Conservation (phyloP, 2,888 invertebrate genomes). For the Hermodice carunculata region DNA sequence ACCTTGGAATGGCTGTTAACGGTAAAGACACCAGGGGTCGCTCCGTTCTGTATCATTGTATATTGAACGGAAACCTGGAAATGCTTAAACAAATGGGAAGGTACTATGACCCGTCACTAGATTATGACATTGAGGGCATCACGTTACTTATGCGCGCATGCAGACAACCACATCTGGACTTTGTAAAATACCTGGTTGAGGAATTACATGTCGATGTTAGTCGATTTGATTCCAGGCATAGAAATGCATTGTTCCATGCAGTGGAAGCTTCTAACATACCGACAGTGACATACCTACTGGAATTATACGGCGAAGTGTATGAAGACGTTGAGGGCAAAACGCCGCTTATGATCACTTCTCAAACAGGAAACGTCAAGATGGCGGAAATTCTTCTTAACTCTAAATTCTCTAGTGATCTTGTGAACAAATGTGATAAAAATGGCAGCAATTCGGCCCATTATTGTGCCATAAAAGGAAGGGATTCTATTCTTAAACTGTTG, state of each 20-base stretch:
- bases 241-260: slow-evolving; percentile 41
- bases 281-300: slow-evolving; percentile 31
- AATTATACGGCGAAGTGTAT: slow-evolving; percentile 13
- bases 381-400: slow-evolving; percentile 34
- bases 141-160: slow-evolving; percentile 33
- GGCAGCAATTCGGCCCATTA: slow-evolving; percentile 39
- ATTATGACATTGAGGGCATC: slow-evolving; percentile 29
- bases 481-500: slow-evolving; percentile 3
- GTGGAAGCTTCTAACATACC: slow-evolving; percentile 33
- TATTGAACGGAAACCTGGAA: slow-evolving; percentile 31
- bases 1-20: slow-evolving; percentile 15
- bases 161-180: slow-evolving; percentile 4
- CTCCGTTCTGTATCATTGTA: slow-evolving; percentile 35
- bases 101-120: slow-evolving; percentile 22
- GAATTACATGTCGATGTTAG: slow-evolving; percentile 35
- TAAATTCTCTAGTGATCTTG: slow-evolving; percentile 24
- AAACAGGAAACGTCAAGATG: slow-evolving; percentile 27
- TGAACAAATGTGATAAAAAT: slow-evolving; percentile 23
- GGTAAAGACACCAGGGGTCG: slow-evolving; percentile 37
- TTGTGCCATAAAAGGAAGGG: slow-evolving; percentile 36
- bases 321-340: slow-evolving; percentile 31
- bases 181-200: slow-evolving; percentile 35
- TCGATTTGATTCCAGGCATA: slow-evolving; percentile 10
- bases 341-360: slow-evolving; percentile 38
- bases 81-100: slow-evolving; percentile 18